Base-by-base conservation (phyloP, 2,888 invertebrate genomes). In the Amblyjoppa proteus region DNA sequence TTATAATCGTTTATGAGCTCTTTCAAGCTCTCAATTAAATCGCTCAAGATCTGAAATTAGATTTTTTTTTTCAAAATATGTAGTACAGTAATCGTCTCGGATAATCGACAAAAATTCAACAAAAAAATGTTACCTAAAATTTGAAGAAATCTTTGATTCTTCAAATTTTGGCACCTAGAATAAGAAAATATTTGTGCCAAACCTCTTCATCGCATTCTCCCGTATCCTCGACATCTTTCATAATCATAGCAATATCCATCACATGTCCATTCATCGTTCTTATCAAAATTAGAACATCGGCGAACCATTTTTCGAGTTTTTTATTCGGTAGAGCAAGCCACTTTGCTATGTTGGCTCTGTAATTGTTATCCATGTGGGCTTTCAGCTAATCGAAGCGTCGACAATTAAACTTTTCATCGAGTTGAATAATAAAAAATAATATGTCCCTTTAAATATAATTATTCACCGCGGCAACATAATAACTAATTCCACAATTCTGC, bases 271-370 rank as follows among this genome's bases (percentile, higher is more conserved):
- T 84, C 88, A 90, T 92, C 76, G 86, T 89, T 70, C 90, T 88
- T 70, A 84, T 86, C 34, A 93, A 85, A 53, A 82, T 66, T 28
- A 89, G 85, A 66, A 89, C 90, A 20, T 92, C 89, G 41, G 68
- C 41, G 66, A 92, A 91, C 90, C 89, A 93, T 89, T 90, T 90
- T 84, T 91, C 91, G 28, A 92, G 88, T n/a, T 51, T 51, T 7
- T 84, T 74, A 13, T 89, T 87, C 69, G 86, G 86, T 64, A 80
- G 73, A 7, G 93, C 91, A 68, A 93, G 79, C 93, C 93, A 93
- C 88, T 93, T 93, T 61, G 89, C 84, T 80, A 93, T 89, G 73
- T 92, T 93, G 28, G 89, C 88, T 84, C 92, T 91, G 87, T 92
- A 93, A 91, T 92, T 92, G 83, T 81, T 90, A 45, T 89, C 89